Evolutionary conservation across 1,140 invertebrate species (phyloP).

Genomic region (Daktulosphaira vitifoliae): DNA sequence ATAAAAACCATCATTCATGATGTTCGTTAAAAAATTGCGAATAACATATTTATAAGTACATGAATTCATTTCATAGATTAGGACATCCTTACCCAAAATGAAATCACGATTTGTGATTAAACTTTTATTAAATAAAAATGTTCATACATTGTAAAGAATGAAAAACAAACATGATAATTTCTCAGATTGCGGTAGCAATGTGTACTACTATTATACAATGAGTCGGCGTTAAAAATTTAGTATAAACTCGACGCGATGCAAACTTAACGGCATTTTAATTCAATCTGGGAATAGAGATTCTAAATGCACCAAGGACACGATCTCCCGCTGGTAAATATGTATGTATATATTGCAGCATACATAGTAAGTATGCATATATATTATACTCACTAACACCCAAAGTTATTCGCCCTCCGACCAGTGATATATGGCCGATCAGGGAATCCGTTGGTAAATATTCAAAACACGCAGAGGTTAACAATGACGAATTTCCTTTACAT

Average conservation of each 20-base stretch:
- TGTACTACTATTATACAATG: neutral
- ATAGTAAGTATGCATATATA: no score
- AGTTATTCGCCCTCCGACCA: neutral
- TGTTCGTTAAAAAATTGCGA: no score
- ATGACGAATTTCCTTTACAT: no score
- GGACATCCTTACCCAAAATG: no score
- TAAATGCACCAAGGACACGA: neutral
- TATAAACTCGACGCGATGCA: conserved; percentile 2
- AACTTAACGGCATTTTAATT: conserved; percentile 31
- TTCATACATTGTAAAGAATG: neutral
- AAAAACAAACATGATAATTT: neutral
- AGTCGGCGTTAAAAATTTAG: conserved; percentile 1
- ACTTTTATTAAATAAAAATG: no score
- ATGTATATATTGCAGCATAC: no score
- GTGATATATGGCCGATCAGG: conserved; percentile 24
- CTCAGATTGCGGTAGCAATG: neutral
- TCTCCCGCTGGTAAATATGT: conserved; percentile 3
- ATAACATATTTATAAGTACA: no score
- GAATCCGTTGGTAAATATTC: conserved; percentile 22
- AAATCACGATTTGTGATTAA: no score
- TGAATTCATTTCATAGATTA: no score
- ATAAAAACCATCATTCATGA: no score
- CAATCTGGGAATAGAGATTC: conserved; percentile 29
- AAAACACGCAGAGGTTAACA: no score
- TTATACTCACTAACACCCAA: no score